A percentile compares a stretch with the other conserved stretches of the same genome.
Evolutionary conservation across 2,888 invertebrate species (phyloP).

Genomic region (Venusia cambrica): DNA sequence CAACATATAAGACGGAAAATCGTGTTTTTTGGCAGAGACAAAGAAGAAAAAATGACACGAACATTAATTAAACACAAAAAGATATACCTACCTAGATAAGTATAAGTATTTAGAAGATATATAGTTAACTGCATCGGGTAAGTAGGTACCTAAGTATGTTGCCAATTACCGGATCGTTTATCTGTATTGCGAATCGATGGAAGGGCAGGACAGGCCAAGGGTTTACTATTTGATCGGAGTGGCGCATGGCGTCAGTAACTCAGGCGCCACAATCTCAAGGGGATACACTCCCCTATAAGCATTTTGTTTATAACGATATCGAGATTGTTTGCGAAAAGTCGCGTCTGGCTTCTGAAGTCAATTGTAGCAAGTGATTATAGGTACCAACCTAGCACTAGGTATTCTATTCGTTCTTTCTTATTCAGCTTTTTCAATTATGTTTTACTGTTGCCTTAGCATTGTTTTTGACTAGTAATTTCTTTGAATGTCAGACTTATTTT

Average conservation of each 20-base stretch:
- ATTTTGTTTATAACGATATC: conserved; percentile 20
- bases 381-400: too few species aligned
- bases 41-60: too few species aligned
- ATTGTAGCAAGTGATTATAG: too few species aligned
- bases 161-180: background rate
- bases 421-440: conserved; percentile 15
- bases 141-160: too few species aligned
- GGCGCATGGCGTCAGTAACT: conserved; percentile 32
- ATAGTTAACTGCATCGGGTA: too few species aligned
- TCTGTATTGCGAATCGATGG: conserved; percentile 18
- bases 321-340: conserved; percentile 10
- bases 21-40: too few species aligned
- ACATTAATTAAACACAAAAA: too few species aligned
- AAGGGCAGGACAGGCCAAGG: conserved; percentile 29
- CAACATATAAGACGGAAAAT: too few species aligned
- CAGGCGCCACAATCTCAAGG: conserved; percentile 41
- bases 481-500: conserved; percentile 1
- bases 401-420: too few species aligned
- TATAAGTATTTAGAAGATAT: too few species aligned
- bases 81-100: too few species aligned
- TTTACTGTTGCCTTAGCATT: conserved; percentile 9
- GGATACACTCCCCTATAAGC: conserved; percentile 30
- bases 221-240: conserved; percentile 44
- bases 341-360: conserved; percentile 13
- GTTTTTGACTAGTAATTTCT: conserved; percentile 11